Evolutionary conservation across 2,888 invertebrate genomes (phyloP).

Genomic region (Eugnorisma glareosa): DNA sequence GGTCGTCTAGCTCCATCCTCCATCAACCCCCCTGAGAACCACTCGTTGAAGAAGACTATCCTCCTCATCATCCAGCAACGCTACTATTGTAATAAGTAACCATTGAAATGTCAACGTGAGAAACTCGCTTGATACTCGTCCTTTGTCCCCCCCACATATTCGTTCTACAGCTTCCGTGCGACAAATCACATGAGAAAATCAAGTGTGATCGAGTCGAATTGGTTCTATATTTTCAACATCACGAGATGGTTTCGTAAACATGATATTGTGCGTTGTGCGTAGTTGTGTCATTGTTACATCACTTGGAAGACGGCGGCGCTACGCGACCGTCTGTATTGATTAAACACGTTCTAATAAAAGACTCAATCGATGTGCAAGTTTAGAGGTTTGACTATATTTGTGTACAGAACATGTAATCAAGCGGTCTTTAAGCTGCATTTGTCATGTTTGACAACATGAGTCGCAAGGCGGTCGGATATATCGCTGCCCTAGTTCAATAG

Average conservation of each 20-base stretch:
- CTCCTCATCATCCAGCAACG: neutral
- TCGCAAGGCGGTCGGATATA: neutral
- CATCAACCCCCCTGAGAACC: too few relatives aligned
- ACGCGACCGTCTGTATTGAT: slow-evolving; percentile 61
- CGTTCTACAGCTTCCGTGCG: neutral
- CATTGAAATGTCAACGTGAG: neutral
- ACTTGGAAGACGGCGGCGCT: slow-evolving; percentile 44
- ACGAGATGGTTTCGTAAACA: slow-evolving; percentile 59
- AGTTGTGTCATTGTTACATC: slow-evolving; percentile 64
- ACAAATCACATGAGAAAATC: slow-evolving; percentile 22
- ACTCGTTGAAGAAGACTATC: neutral
- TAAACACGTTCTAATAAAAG: slow-evolving; percentile 62
- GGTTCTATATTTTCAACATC: slow-evolving; percentile 52
- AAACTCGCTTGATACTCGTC: neutral
- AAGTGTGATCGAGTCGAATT: slow-evolving; percentile 29
- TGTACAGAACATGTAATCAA: neutral
- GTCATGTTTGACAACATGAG: neutral
- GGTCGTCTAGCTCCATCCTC: too few relatives aligned
- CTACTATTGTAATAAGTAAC: neutral
- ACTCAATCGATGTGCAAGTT: slow-evolving; percentile 55
- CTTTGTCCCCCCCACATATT: neutral
- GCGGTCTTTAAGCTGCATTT: neutral
- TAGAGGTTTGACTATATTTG: slow-evolving; percentile 36
- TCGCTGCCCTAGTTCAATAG: neutral
- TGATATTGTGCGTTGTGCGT: slow-evolving; percentile 44